Evolutionary conservation across 2,113 vertebrate species (phyloP).

Genomic region (Verasper variegatus): DNA sequence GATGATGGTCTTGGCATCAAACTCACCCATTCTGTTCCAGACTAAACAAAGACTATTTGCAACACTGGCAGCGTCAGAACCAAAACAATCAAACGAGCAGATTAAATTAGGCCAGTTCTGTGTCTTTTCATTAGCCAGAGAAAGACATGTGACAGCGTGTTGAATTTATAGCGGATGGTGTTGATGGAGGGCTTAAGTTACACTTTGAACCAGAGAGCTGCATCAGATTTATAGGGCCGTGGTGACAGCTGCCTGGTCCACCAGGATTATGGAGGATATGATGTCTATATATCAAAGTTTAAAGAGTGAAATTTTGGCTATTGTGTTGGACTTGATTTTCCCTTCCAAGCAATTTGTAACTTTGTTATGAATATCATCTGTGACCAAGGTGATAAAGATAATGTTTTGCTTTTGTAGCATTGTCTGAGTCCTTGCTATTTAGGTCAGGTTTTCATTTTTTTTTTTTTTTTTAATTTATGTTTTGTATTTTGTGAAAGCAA

Average conservation of each 20-base stretch:
- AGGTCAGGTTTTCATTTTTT: constrained; percentile 40
- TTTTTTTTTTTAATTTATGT: background rate
- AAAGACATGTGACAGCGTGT: constrained; percentile 65
- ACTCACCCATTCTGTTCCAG: constrained; percentile 40
- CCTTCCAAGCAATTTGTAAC: constrained; percentile 45
- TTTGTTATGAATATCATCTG: constrained; percentile 57
- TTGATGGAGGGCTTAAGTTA: constrained; percentile 62
- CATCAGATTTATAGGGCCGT: constrained; percentile 64
- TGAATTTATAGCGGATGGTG: constrained; percentile 65
- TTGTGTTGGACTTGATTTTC: constrained; percentile 28
- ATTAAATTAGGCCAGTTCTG: constrained; percentile 64
- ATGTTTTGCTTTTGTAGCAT: constrained; percentile 45
- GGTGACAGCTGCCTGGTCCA: constrained; percentile 70
- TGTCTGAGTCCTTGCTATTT: constrained; percentile 35
- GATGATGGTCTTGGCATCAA: constrained; percentile 34
- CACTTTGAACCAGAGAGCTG: constrained; percentile 59
- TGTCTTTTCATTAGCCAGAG: constrained; percentile 64
- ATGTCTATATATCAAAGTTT: constrained; percentile 70
- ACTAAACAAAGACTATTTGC: constrained; percentile 69
- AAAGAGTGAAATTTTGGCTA: constrained; percentile 57
- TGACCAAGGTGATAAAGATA: constrained; percentile 48
- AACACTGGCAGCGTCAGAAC: constrained; percentile 54
- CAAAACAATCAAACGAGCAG: constrained; percentile 70
- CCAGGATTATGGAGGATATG: constrained; percentile 64
- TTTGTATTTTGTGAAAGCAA: constrained; percentile 11